Evolutionary conservation across 1,140 invertebrate genomes (phyloP), one percentile per base, ranked within the genome.

Genomic region (Zaprionus taronus): DNA sequence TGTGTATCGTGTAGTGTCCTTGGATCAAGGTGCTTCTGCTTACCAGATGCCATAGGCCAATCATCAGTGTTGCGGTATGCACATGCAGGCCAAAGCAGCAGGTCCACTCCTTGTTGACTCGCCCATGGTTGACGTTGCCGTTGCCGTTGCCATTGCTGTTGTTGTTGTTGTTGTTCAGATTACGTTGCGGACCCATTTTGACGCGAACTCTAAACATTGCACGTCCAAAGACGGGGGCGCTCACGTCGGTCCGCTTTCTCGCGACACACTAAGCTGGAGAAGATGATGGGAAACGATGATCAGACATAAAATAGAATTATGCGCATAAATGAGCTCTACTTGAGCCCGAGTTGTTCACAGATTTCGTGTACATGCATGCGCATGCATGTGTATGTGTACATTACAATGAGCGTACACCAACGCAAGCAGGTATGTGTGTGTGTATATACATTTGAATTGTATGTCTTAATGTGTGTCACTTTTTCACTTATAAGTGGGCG

Each of bases 11-110:
- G 15, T 1, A n/a, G 47, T 55, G 31, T 66, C n/a, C 31, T 31
- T 67, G 28, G 36, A 69, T 71, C 38, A 58, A 72, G 65, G 64
- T 51, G 47, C 4, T 67, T 47, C 34, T 72, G 38, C 95, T 95
- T 94, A 97, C 97, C 95, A 97, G 94, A 93, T 97, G 96, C 95
- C 96, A 96, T 83, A 97, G 93, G 83, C 97, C 97, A 69, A 97
- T 94, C 68, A 97, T 93, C 60, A 97, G 95, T 12, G 96, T 97
- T 24, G 96, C 96, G 38, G 96, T 97, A 71, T 96, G 94, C 15
- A 98, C 97, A 94, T 97, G 97, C 34, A 97, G 95, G 87, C 96
- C 97, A 81, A 97, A 95, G 86, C 95, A 97, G 93, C 96, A 97
- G 69, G 94, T 94, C 95, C 96, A 97, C 87, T 96, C 95, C 79